Evolutionary conservation across 2,888 invertebrate species (phyloP), one percentile per base, ranked within the genome.

Genomic region (Bimastos eiseni): DNA sequence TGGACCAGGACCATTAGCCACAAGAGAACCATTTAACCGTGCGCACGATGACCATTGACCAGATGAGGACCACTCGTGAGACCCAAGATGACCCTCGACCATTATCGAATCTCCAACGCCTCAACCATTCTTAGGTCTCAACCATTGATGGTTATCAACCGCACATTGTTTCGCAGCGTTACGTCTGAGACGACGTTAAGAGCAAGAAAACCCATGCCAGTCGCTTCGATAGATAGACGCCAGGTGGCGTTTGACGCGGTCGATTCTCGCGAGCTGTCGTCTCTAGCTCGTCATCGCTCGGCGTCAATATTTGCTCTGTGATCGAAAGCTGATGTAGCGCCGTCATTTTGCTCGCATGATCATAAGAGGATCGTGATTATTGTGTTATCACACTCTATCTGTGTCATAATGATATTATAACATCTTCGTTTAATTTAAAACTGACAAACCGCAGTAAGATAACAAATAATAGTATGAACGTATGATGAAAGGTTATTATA

Each of bases 331-430:
- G 70, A 70, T 70, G 70, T 6, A n/a, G n/a, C 30, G 30, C 8
- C 30, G 30, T 24, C 8, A 70, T 70, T n/a, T 70, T n/a, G n/a
- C n/a, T n/a, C 30, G 70, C 70, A 70, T 70, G n/a, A 70, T 70
- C n/a, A 49, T 49, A 21, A 70, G 70, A 6, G 24, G 21, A 70
- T 90, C 90, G 33, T 70, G 30, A 70, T 90, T 36, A 70, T 90
- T 36, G n/a, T 70, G 34, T 55, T 8, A 55, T 89, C 89, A 70
- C 21, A 84, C 6, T 84, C 5, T 84, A 84, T 34, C 21, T 37
- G 15, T n/a, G 86, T 11, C 19, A 86, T 86, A n/a, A 86, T 0
- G 15, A 15, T 86, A 21, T 36, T 30, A 86, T 86, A 21, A 21
- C 33, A 11, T n/a, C n/a, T n/a, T n/a, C n/a, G n/a, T n/a, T n/a